Conservation (phyloP, 2,113 vertebrate genomes). For the Misgurnus anguillicaudatus region DNA sequence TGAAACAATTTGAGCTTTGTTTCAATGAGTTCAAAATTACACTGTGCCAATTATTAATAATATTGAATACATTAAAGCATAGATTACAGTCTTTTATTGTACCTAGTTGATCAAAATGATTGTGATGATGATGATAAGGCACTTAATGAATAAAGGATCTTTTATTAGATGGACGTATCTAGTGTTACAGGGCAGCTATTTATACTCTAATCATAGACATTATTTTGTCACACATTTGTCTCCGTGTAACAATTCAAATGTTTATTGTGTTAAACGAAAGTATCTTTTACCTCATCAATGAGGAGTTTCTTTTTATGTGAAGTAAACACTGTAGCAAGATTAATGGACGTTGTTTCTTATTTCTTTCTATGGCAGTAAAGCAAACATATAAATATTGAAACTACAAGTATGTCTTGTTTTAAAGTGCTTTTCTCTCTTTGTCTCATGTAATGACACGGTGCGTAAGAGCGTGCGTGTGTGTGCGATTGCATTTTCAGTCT, state of each 20-base stretch:
- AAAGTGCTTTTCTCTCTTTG: conserved; percentile 45
- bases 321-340: conserved; percentile 60
- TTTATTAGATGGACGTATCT: conserved; percentile 34
- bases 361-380: conserved; percentile 63
- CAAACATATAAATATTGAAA: conserved; percentile 59
- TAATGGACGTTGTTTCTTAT: conserved; percentile 63
- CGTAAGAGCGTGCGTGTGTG: conserved; percentile 20
- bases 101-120: conserved; percentile 10
- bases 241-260: conserved; percentile 42
- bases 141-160: conserved; percentile 28
- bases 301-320: conserved; percentile 58
- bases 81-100: conserved; percentile 27
- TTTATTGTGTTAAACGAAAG: conserved; percentile 46
- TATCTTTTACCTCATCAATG: conserved; percentile 44
- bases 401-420: conserved; percentile 55
- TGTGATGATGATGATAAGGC: conserved; percentile 23
- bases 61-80: conserved; percentile 16
- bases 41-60: conserved; percentile 27
- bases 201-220: conserved; percentile 51
- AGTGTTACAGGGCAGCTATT: conserved; percentile 54
- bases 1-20: conserved; percentile 14
- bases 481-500: conserved; percentile 17
- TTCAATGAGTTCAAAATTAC: conserved; percentile 16
- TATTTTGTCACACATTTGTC: conserved; percentile 43
- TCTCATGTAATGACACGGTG: conserved; percentile 19